Conservation (phyloP, 2,888 invertebrate species). For the Aproaerema taeniolella region DNA sequence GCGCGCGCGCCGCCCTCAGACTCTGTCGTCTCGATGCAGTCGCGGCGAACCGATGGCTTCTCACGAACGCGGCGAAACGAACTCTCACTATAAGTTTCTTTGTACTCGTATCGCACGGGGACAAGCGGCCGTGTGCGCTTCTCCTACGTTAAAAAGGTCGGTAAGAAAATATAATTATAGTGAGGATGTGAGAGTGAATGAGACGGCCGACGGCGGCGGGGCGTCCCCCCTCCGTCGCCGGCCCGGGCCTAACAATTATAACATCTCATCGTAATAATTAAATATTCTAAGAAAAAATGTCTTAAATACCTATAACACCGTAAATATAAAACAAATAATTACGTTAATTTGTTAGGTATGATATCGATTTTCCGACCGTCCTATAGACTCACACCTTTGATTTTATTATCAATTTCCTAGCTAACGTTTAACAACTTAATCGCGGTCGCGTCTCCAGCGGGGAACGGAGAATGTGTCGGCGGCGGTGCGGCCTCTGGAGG, state of each 20-base stretch:
- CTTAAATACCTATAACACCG: slow-evolving; percentile 77
- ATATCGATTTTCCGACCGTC: slow-evolving; percentile 74
- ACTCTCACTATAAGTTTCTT: slow-evolving; percentile 65
- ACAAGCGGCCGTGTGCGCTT: slow-evolving; percentile 73
- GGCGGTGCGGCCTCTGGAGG: slow-evolving; percentile 22
- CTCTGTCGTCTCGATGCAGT: slow-evolving; percentile 59
- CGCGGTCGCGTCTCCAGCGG: slow-evolving; percentile 66
- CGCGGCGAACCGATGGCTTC: slow-evolving; percentile 76
- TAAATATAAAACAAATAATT: slow-evolving; percentile 77
- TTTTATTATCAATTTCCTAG: slow-evolving; percentile 78
- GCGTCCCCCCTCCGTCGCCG: slow-evolving; percentile 41
- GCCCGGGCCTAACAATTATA: slow-evolving; percentile 69
- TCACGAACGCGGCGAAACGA: slow-evolving; percentile 70
- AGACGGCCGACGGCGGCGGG: slow-evolving; percentile 58
- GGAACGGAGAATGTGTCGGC: too few species aligned
- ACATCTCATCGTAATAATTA: slow-evolving; percentile 75
- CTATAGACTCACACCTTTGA: slow-evolving; percentile 74
- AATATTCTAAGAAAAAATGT: slow-evolving; percentile 77
- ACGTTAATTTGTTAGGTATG: slow-evolving; percentile 77
- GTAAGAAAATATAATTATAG: slow-evolving; percentile 76
- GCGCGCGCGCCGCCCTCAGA: slow-evolving; percentile 1
- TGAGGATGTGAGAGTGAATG: slow-evolving; percentile 73
- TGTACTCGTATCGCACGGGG: slow-evolving; percentile 70
- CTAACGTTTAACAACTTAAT: slow-evolving; percentile 75
- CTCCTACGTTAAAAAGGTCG: slow-evolving; percentile 71